Evolutionary conservation across 1,140 invertebrate species (phyloP).

Genomic region (Macrocentrus cingulum): DNA sequence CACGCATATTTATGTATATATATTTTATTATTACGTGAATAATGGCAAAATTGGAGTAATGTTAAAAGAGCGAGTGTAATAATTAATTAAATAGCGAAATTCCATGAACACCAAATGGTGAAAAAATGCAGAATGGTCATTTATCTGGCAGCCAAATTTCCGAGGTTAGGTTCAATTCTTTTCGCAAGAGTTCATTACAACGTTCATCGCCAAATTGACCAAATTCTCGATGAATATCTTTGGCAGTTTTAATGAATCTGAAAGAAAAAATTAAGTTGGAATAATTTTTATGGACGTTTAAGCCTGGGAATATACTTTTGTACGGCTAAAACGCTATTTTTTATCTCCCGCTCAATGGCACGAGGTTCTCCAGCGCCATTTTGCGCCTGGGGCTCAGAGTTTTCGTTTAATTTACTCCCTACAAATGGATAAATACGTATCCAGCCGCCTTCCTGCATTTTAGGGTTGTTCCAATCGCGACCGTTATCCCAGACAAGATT

Average conservation of each 20-base stretch:
- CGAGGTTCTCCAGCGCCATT: conserved; percentile 27
- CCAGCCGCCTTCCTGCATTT: conserved; percentile 64
- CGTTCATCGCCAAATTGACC: conserved; percentile 50
- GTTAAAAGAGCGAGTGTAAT: too few species aligned
- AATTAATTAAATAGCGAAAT: neutral
- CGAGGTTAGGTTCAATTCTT: conserved; percentile 42
- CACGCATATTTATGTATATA: too few species aligned
- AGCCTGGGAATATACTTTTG: conserved; percentile 42
- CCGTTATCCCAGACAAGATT: conserved; percentile 63
- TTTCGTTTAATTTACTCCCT: conserved; percentile 32
- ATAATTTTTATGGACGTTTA: neutral
- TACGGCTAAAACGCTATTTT: conserved; percentile 45
- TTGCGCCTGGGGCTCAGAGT: conserved; percentile 26
- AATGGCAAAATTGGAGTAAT: too few species aligned
- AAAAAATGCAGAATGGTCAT: conserved; percentile 32
- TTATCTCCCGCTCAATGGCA: conserved; percentile 46
- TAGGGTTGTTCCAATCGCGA: conserved; percentile 61
- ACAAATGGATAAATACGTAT: conserved; percentile 62
- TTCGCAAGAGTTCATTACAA: conserved; percentile 47
- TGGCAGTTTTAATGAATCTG: conserved; percentile 53
- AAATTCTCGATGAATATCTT: conserved; percentile 49
- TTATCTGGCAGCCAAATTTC: conserved; percentile 57
- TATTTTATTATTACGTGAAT: too few species aligned
- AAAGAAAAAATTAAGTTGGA: neutral
- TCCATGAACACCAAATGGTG: neutral